phyloP scores from a whole-genome alignment of 1,140 invertebrate genomes.

The Asobara japonica region DNA sequence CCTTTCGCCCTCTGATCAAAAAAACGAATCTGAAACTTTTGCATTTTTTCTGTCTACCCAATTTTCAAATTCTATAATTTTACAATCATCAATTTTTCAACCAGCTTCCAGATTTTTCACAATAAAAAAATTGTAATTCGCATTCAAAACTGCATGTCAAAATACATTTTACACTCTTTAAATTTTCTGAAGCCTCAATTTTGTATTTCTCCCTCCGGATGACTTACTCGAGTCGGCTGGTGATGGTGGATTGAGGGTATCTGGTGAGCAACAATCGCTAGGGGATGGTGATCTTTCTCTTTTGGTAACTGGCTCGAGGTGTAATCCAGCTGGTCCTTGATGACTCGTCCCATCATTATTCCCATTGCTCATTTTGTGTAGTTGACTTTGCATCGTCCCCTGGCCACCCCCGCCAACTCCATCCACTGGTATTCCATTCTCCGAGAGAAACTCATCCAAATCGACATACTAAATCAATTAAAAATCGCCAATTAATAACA shows the following conservation, averaged over 20 bases:
- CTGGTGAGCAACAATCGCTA: slow-evolving; percentile 85
- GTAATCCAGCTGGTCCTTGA: slow-evolving; percentile 60
- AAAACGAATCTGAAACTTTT: too few relatives aligned
- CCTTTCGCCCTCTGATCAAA: too few relatives aligned
- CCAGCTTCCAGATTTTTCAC: too few relatives aligned
- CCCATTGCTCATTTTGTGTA: slow-evolving; percentile 57
- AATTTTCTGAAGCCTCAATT: too few relatives aligned
- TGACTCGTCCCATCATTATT: slow-evolving; percentile 53
- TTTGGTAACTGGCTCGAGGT: slow-evolving; percentile 69
- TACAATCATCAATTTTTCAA: too few relatives aligned
- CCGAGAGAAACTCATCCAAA: slow-evolving; percentile 94
- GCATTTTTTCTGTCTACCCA: too few relatives aligned
- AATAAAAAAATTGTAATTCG: too few relatives aligned
- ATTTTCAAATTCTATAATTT: too few relatives aligned
- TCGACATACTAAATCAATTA: slow-evolving; percentile 83
- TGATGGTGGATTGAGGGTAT: slow-evolving; percentile 85
- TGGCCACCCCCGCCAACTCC: slow-evolving; percentile 72
- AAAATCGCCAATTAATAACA: slow-evolving; percentile 27
- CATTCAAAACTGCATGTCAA: too few relatives aligned
- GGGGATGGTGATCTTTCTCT: slow-evolving; percentile 84
- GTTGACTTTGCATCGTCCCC: slow-evolving; percentile 55
- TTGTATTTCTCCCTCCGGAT: too few relatives aligned
- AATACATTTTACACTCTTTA: too few relatives aligned
- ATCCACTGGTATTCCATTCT: slow-evolving; percentile 89
- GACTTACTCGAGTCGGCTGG: slow-evolving; percentile 86